Percentiles rank a stretch among this genome's conserved stretches.
phyloP scores from a whole-genome alignment of 2,888 invertebrate species.

The Lamproptera curius region DNA sequence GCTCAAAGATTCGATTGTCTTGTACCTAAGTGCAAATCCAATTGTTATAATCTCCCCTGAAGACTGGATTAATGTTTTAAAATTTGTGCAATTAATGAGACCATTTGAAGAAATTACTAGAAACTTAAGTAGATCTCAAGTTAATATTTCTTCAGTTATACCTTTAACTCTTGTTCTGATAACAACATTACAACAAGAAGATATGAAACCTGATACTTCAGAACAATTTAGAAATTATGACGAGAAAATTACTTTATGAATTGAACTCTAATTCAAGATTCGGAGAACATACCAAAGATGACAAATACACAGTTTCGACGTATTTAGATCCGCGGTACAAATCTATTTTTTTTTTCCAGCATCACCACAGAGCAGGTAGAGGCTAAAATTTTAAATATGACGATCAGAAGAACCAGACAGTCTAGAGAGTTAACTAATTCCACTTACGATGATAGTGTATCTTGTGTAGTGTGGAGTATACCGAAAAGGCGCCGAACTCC shows the following conservation, averaged over 20 bases:
- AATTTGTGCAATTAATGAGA: too few relatives aligned
- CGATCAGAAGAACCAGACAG: background rate
- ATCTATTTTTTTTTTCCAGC: background rate
- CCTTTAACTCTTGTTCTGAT: too few relatives aligned
- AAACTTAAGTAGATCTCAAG: too few relatives aligned
- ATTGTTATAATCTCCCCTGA: too few relatives aligned
- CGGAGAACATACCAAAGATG: background rate
- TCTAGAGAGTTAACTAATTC: too few relatives aligned
- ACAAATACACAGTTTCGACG: background rate
- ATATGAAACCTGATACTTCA: background rate
- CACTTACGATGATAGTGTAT: too few relatives aligned
- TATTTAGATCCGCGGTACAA: conserved; percentile 2
- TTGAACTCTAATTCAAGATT: conserved; percentile 1
- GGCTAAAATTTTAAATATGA: background rate
- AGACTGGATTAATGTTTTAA: too few relatives aligned
- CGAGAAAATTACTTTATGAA: background rate
- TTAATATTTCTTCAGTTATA: too few relatives aligned
- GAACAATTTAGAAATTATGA: background rate
- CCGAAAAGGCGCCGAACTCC: background rate
- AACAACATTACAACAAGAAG: background rate
- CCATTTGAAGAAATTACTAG: too few relatives aligned
- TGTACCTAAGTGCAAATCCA: too few relatives aligned
- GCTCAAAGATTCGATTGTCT: too few relatives aligned
- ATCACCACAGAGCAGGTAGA: too few relatives aligned
- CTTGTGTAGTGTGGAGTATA: background rate